Evolutionary conservation across 2,888 invertebrate genomes (phyloP).

Genomic region (Muscina levida): DNA sequence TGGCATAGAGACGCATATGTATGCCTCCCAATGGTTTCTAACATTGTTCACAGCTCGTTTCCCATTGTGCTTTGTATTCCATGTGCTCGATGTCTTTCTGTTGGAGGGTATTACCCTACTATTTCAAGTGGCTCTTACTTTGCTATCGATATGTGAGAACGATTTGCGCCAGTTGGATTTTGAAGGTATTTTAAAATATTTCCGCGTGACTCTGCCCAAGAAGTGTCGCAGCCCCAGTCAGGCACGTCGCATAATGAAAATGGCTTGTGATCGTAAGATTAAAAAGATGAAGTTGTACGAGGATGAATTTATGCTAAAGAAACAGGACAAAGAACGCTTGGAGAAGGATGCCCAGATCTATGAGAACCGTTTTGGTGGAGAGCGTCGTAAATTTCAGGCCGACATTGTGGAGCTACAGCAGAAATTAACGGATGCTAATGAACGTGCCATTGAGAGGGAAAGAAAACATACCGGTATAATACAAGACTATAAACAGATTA

Average conservation of each 20-base stretch:
- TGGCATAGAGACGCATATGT: slow-evolving; percentile 98
- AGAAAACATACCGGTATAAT: slow-evolving; percentile 90
- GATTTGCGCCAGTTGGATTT: slow-evolving; percentile 96
- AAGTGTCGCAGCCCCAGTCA: slow-evolving; percentile 95
- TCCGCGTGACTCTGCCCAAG: slow-evolving; percentile 97
- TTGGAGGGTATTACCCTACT: slow-evolving; percentile 96
- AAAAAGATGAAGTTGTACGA: slow-evolving; percentile 97
- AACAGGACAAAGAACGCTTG: slow-evolving; percentile 85
- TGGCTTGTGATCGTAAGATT: slow-evolving; percentile 94
- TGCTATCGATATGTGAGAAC: slow-evolving; percentile 94
- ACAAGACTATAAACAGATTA: slow-evolving; percentile 94
- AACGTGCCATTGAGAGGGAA: slow-evolving; percentile 86
- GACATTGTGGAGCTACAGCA: slow-evolving; percentile 84
- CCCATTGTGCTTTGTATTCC: slow-evolving; percentile 97
- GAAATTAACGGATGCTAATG: slow-evolving; percentile 88
- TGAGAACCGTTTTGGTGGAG: slow-evolving; percentile 83
- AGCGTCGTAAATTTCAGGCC: slow-evolving; percentile 80
- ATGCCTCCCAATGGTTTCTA: slow-evolving; percentile 99
- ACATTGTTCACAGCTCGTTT: slow-evolving; percentile 99
- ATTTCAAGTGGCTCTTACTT: slow-evolving; percentile 96
- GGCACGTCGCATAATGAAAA: slow-evolving; percentile 92
- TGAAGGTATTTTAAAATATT: slow-evolving; percentile 98
- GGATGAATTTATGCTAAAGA: slow-evolving; percentile 90
- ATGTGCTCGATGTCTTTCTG: slow-evolving; percentile 97
- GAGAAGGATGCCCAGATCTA: slow-evolving; percentile 85